A percentile compares a stretch with the other conserved stretches of the same genome.
These are phyloP conservation scores for Benitochromis conjunctus DNA, from an alignment of 2,113 vertebrate species.

Conservation along the genomic window DNA sequence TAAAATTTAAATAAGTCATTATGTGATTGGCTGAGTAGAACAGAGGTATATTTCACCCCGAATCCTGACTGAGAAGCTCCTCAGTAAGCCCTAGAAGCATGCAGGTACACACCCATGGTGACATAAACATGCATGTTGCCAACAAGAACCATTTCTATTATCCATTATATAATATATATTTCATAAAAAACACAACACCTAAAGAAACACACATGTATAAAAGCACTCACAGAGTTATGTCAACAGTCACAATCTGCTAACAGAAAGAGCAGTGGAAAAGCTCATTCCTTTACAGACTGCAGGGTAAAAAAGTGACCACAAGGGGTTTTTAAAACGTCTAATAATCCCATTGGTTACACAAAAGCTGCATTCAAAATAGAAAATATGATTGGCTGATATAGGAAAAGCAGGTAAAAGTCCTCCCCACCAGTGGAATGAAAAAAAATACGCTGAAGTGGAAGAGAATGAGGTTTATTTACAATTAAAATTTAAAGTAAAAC, in stretches of 20 bases:
- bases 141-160: not conserved
- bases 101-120: not conserved
- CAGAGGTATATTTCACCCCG: not conserved
- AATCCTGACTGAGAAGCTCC: not conserved
- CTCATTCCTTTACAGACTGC: conserved; percentile 7
- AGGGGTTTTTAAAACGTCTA: conserved; percentile 14
- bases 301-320: conserved; percentile 13
- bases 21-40: not conserved
- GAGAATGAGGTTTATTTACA: conserved; percentile 48
- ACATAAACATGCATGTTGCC: not conserved
- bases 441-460: not conserved
- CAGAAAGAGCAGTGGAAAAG: not conserved
- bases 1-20: not conserved
- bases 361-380: conserved; percentile 52
- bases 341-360: conserved; percentile 46
- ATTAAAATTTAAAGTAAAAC: conserved; percentile 48
- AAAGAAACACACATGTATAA: not conserved
- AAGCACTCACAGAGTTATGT: not conserved
- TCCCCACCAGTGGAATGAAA: not conserved
- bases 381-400: conserved; percentile 41
- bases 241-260: not conserved
- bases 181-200: not conserved
- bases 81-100: not conserved
- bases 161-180: not conserved
- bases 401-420: not conserved